Percentiles rank a stretch among this genome's conserved stretches.
Conservation (phyloP, 2,888 invertebrate genomes). For the Stenodera caucasica region DNA sequence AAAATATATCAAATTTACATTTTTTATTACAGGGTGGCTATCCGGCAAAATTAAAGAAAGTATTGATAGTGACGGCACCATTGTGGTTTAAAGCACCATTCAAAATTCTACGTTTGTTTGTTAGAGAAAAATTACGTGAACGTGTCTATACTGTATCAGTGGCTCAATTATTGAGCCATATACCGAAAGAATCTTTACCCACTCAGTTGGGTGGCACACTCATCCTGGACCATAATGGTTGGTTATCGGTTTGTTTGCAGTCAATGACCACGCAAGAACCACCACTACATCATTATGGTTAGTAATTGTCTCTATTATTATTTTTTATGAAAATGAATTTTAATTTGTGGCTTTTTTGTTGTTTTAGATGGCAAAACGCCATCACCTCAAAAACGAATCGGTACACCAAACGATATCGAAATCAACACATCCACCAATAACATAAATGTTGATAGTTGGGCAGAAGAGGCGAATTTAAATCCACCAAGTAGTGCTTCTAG, state of each 20-base stretch:
- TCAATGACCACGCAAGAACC: slow-evolving; percentile 75
- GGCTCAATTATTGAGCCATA: slow-evolving; percentile 85
- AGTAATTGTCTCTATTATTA: slow-evolving; percentile 19
- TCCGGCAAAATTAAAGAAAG: slow-evolving; percentile 95
- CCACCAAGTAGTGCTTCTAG: slow-evolving; percentile 76
- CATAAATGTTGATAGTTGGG: slow-evolving; percentile 54
- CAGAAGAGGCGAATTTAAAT: slow-evolving; percentile 62
- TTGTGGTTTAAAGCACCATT: slow-evolving; percentile 99
- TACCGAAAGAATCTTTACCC: slow-evolving; percentile 87
- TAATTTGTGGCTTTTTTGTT: not conserved
- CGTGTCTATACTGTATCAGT: slow-evolving; percentile 93
- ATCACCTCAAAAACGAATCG: slow-evolving; percentile 51
- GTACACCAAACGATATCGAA: slow-evolving; percentile 56
- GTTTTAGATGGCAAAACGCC: slow-evolving; percentile 52
- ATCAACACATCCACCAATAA: slow-evolving; percentile 54
- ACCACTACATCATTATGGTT: slow-evolving; percentile 50
- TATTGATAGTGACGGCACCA: slow-evolving; percentile 95
- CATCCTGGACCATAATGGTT: slow-evolving; percentile 85
- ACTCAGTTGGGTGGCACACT: slow-evolving; percentile 85
- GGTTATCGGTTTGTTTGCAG: slow-evolving; percentile 66
- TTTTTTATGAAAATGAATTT: not conserved
- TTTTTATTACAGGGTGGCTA: slow-evolving; percentile 81
- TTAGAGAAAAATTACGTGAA: slow-evolving; percentile 92
- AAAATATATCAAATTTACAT: too few species aligned
- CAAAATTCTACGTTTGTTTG: slow-evolving; percentile 91